phyloP scores from a whole-genome alignment of 2,797 vertebrate genomes.

The Fundulus diaphanus region DNA sequence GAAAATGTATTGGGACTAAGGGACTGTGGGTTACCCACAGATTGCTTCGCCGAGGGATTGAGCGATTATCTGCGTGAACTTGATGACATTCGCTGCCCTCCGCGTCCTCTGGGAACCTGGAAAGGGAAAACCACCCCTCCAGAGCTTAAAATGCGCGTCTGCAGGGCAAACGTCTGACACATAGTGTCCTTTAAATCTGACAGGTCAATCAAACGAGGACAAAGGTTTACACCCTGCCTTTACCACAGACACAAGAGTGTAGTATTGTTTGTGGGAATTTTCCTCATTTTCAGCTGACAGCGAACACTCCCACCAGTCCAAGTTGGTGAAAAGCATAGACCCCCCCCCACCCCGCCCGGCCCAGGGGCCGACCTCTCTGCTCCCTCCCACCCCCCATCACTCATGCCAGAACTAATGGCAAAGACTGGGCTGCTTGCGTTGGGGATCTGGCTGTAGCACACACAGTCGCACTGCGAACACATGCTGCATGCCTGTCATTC shows the following conservation, averaged over 20 bases:
- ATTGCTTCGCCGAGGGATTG: constrained; percentile 2
- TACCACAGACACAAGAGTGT: constrained; percentile 8
- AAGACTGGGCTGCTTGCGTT: constrained; percentile 57
- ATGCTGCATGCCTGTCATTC: constrained; percentile 71
- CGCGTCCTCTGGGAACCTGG: constrained; percentile 21
- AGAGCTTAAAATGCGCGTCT: constrained; percentile 11
- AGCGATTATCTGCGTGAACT: constrained; percentile 25
- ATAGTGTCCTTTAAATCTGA: constrained; percentile 6
- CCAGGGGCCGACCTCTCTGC: constrained; percentile 31
- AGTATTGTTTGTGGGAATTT: constrained; percentile 17
- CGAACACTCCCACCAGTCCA: constrained; percentile 26
- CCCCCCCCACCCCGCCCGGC: no score
- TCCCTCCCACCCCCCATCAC: constrained; percentile 31
- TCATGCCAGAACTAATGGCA: constrained; percentile 55
- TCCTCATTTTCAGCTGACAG: constrained; percentile 26
- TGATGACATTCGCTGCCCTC: constrained; percentile 27
- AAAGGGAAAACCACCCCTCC: constrained; percentile 18
- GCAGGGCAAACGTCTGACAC: constrained; percentile 3
- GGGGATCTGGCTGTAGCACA: constrained; percentile 50
- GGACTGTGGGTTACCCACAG: background rate
- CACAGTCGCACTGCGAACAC: constrained; percentile 57
- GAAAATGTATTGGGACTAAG: background rate
- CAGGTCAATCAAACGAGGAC: constrained; percentile 20
- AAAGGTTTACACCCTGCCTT: background rate
- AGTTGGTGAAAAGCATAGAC: constrained; percentile 45